Evolutionary conservation across 2,797 vertebrate genomes (phyloP).

Genomic region (Tenualosa thibaudeaui): DNA sequence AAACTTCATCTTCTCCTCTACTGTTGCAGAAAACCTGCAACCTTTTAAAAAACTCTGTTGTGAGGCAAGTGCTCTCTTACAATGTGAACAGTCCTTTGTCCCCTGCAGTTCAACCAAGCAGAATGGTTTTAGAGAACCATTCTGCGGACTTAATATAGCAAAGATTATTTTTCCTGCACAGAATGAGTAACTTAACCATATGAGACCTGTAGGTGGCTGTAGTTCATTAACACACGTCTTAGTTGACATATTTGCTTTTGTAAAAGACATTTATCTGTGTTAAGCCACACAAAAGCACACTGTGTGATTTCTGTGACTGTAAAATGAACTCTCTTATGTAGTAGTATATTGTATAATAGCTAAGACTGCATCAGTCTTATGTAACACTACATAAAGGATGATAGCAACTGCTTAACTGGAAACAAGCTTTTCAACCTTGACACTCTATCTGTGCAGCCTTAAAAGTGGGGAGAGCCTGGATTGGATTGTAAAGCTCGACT

Average conservation of each 20-base stretch:
- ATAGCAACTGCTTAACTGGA: no score
- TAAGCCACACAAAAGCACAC: no score
- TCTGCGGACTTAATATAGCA: background rate
- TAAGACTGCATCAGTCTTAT: no score
- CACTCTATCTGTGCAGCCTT: no score
- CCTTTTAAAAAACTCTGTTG: background rate
- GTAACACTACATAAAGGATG: no score
- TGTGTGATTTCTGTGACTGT: no score
- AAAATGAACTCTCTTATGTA: no score
- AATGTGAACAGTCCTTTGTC: background rate
- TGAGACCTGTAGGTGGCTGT: background rate
- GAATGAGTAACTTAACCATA: background rate
- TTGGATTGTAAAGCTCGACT: background rate
- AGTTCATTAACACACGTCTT: background rate
- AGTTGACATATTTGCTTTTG: background rate
- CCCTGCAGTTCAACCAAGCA: background rate
- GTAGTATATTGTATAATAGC: no score
- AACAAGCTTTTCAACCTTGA: no score
- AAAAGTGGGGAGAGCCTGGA: background rate
- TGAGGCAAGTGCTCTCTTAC: background rate
- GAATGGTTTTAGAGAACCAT: background rate
- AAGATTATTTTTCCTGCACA: background rate
- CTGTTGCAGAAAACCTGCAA: background rate
- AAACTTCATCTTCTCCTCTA: conserved; percentile 74
- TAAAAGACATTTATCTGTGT: no score